Evolutionary conservation across 2,113 vertebrate species (phyloP).

Genomic region (Lanius ludovicianus): DNA sequence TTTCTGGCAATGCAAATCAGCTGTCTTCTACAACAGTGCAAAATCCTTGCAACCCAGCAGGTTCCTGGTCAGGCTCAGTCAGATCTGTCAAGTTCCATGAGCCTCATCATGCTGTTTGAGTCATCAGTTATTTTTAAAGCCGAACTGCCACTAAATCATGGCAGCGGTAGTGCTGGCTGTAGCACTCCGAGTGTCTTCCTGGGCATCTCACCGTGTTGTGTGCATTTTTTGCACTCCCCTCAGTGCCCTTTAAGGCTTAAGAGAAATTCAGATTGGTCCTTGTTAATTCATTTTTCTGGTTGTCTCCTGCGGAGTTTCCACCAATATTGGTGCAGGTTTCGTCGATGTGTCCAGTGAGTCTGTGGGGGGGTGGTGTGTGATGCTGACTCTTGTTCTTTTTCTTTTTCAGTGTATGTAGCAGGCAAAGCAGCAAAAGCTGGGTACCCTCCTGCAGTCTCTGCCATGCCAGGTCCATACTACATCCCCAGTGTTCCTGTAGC

Average conservation of each 20-base stretch:
- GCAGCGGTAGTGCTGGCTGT: neutral
- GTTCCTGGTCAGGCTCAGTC: neutral
- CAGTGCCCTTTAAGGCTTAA: neutral
- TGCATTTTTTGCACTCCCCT: neutral
- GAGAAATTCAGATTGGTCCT: neutral
- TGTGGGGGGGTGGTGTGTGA: neutral
- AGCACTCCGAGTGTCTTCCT: neutral
- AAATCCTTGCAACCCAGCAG: slow-evolving; percentile 7
- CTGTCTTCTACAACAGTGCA: neutral
- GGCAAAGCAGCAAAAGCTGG: slow-evolving; percentile 89
- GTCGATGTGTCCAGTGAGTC: accelerated
- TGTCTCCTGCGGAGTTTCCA: neutral
- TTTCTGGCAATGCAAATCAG: neutral
- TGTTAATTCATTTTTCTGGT: neutral
- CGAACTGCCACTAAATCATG: neutral
- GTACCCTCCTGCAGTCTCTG: slow-evolving; percentile 77
- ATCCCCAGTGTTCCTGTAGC: slow-evolving; percentile 87
- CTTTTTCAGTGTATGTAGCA: slow-evolving; percentile 89
- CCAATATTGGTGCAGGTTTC: neutral
- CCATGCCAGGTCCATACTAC: slow-evolving; percentile 90
- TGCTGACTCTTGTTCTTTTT: slow-evolving; percentile 48
- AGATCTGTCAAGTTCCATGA: slow-evolving; percentile 19
- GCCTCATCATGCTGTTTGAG: neutral
- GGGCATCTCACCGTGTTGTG: neutral
- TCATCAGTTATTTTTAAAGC: slow-evolving; percentile 18